Percentiles rank a stretch among this genome's conserved stretches.
Conservation (phyloP, 2,888 invertebrate species). For the Catocala nupta region DNA sequence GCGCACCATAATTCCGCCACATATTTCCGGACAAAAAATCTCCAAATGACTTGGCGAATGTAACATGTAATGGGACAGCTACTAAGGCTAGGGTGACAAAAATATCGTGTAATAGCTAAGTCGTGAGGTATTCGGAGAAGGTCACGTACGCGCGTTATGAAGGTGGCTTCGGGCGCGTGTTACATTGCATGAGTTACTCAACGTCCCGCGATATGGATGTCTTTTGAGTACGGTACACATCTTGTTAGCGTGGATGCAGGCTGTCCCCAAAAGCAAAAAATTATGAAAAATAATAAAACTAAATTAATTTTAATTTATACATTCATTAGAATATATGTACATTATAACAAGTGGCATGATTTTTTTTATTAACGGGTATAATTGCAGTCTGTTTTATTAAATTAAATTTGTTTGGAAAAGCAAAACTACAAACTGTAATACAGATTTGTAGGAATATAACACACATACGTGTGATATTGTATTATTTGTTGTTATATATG, state of each 20-base stretch:
- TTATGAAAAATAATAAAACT: no score
- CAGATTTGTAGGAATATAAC: no score
- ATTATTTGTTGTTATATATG: no score
- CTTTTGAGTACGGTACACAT: slow-evolving; percentile 36
- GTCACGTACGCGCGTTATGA: slow-evolving; percentile 61
- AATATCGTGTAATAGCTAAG: slow-evolving; percentile 47
- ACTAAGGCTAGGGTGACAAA: slow-evolving; percentile 47
- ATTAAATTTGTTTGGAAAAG: no score
- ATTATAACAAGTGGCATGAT: no score
- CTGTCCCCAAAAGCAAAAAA: background rate
- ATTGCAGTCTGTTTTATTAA: no score
- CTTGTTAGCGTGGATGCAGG: background rate
- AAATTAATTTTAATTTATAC: no score
- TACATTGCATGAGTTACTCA: slow-evolving; percentile 58
- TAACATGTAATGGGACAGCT: slow-evolving; percentile 44
- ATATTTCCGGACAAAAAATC: slow-evolving; percentile 30
- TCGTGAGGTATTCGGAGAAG: slow-evolving; percentile 37
- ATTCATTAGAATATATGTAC: no score
- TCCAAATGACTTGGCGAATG: slow-evolving; percentile 33
- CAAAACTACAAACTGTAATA: no score
- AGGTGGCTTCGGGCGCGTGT: slow-evolving; percentile 48
- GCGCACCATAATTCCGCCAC: slow-evolving; percentile 30
- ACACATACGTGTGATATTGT: no score
- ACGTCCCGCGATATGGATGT: slow-evolving; percentile 52
- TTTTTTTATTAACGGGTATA: no score